Percentiles rank a stretch among this genome's conserved stretches.
Evolutionary conservation across 2,113 vertebrate genomes (phyloP).

Genomic region (Cichladusa arquata): DNA sequence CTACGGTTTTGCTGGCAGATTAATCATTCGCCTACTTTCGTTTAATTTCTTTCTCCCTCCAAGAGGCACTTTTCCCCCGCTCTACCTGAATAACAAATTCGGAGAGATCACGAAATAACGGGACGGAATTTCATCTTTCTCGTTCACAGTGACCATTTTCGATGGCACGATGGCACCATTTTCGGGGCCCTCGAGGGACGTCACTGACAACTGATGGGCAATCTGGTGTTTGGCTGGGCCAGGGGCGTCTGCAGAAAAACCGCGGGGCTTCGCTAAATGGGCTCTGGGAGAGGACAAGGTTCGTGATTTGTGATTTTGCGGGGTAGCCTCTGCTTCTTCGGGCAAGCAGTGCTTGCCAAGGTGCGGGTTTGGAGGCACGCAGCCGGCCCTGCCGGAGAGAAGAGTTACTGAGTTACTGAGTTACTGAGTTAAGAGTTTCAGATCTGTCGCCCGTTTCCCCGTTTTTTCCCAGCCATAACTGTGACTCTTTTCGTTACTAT

Average conservation of each 20-base stretch:
- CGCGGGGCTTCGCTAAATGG: not conserved
- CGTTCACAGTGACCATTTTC: not conserved
- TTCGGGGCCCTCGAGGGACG: not conserved
- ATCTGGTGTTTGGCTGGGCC: not conserved
- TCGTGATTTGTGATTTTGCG: not conserved
- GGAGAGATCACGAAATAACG: not conserved
- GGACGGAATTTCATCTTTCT: not conserved
- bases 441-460: not conserved
- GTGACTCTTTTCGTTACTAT: not conserved
- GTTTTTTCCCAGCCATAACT: not conserved
- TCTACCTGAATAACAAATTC: not conserved
- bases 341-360: not conserved
- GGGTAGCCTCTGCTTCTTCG: not conserved
- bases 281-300: not conserved
- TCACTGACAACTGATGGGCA: not conserved
- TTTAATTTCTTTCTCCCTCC: not conserved
- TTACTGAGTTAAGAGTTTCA: not conserved
- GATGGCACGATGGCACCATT: not conserved
- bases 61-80: not conserved
- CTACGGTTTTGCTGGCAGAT: not conserved
- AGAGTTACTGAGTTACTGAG: too few relatives aligned
- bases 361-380: not conserved
- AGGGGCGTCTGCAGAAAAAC: not conserved
- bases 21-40: not conserved
- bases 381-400: too few relatives aligned